Evolutionary conservation across 2,797 vertebrate species (phyloP).

Genomic region (Melanotaenia nigrans): DNA sequence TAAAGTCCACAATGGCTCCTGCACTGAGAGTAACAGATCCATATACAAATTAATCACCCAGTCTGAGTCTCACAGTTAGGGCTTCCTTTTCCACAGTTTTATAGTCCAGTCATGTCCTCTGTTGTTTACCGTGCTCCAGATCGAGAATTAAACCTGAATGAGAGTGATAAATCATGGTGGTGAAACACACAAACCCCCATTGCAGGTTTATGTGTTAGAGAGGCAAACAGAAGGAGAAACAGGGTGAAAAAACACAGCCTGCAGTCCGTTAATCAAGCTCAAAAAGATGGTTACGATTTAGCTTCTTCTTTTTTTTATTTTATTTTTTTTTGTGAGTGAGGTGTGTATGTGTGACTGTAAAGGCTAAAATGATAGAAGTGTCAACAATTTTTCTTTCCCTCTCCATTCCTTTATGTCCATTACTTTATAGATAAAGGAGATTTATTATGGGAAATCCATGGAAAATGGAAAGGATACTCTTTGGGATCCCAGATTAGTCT

Average conservation of each 20-base stretch:
- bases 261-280: slow-evolving; percentile 78
- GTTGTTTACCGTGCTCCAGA: slow-evolving; percentile 84
- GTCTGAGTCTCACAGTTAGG: slow-evolving; percentile 71
- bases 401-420: slow-evolving; percentile 71
- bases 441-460: slow-evolving; percentile 76
- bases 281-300: slow-evolving; percentile 72
- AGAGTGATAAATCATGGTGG: slow-evolving; percentile 82
- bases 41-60: slow-evolving; percentile 84
- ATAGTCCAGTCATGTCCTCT: slow-evolving; percentile 83
- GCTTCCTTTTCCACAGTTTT: slow-evolving; percentile 70
- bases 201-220: slow-evolving; percentile 78
- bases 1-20: slow-evolving; percentile 80
- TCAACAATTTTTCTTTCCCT: slow-evolving; percentile 64
- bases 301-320: slow-evolving; percentile 22
- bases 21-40: slow-evolving; percentile 77
- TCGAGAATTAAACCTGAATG: slow-evolving; percentile 86
- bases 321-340: slow-evolving; percentile 15
- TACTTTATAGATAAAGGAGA: slow-evolving; percentile 78
- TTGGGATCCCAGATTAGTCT: slow-evolving; percentile 76
- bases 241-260: slow-evolving; percentile 48
- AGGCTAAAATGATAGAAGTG: slow-evolving; percentile 74
- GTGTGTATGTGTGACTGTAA: slow-evolving; percentile 5
- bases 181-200: slow-evolving; percentile 76
- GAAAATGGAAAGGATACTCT: slow-evolving; percentile 76
- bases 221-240: slow-evolving; percentile 69